Evolutionary conservation across 2,797 vertebrate genomes (phyloP), one percentile per base, ranked within the genome.

Genomic region (Caiman crocodilus): DNA sequence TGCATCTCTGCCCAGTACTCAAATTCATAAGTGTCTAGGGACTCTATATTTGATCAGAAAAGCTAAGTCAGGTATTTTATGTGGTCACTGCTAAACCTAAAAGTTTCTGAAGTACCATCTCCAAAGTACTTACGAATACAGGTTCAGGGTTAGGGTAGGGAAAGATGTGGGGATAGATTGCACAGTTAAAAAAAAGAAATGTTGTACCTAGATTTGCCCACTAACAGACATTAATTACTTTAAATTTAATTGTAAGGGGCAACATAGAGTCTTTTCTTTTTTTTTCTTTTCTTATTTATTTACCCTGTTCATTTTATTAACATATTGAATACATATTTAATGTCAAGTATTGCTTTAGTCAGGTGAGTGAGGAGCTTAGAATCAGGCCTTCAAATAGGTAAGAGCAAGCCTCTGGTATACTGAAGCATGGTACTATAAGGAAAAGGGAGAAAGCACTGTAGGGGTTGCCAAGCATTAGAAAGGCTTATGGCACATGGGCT

Each of bases 251-350:
- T 87, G 28, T 73, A 84, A 1, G 0, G 21, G 91, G 16, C 14
- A 85, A 3, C 35, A 84, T 57, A 79, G 91, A 94, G 10, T 4
- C 42, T 13, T 26, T 87, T 95, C 94, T 92, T 1, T 58, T 84
- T 81, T 91, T 64, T 91, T 85, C 3, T 75, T 4, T 81, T 92
- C 9, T 59, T 81, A 75, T 88, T 92, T 90, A 61, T 35, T 71
- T 84, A 56, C 23, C 17, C 32, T 9, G 1, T 80, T 89, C 74
- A 79, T 35, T 87, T 76, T 95, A 55, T 90, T 95, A 93, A n/a
- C 56, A 32, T 65, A 21, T 6, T 50, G 9, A 50, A 10, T 50
- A 50, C 42, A 50, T 50, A 50, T 50, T 50, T 50, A 50, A 90
- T 87, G 83, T 56, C 20, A 92, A 32, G 10, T 69, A 2, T 4